A percentile compares a stretch with the other conserved stretches of the same genome.
Evolutionary conservation across 1,140 invertebrate species (phyloP).

Genomic region (Paraescarpia echinospica): DNA sequence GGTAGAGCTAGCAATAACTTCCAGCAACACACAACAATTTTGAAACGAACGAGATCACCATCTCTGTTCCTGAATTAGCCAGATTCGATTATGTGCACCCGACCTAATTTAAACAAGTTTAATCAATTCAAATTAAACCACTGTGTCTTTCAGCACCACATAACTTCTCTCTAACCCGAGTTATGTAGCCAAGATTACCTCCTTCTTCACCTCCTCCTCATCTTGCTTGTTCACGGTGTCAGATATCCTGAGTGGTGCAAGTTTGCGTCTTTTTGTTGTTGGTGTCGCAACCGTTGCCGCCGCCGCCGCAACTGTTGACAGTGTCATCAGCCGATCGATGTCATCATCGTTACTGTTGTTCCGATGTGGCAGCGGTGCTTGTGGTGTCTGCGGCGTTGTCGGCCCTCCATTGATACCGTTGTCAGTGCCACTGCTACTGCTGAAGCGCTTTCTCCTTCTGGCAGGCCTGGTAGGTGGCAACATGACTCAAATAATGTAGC

Average conservation of each 20-base stretch:
- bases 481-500: neutral
- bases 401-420: neutral
- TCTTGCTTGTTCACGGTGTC: neutral
- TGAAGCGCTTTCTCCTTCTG: neutral
- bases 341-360: neutral
- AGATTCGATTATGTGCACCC: too few species aligned
- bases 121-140: neutral
- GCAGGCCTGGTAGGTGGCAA: neutral
- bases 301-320: neutral
- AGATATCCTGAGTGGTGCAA: slow-evolving; percentile 16
- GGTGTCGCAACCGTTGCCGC: neutral
- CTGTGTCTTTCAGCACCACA: neutral
- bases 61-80: too few species aligned
- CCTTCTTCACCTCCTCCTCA: neutral
- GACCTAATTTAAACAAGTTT: neutral
- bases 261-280: slow-evolving; percentile 5
- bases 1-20: too few species aligned
- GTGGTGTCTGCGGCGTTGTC: neutral
- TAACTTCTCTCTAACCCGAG: neutral
- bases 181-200: neutral
- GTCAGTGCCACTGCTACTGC: neutral
- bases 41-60: too few species aligned
- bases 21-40: too few species aligned
- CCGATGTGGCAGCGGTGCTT: neutral
- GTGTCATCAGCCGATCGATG: neutral